Percentiles rank a stretch among this genome's conserved stretches.
Evolutionary conservation across 2,888 invertebrate species (phyloP).

Genomic region (Oasisia sp.): DNA sequence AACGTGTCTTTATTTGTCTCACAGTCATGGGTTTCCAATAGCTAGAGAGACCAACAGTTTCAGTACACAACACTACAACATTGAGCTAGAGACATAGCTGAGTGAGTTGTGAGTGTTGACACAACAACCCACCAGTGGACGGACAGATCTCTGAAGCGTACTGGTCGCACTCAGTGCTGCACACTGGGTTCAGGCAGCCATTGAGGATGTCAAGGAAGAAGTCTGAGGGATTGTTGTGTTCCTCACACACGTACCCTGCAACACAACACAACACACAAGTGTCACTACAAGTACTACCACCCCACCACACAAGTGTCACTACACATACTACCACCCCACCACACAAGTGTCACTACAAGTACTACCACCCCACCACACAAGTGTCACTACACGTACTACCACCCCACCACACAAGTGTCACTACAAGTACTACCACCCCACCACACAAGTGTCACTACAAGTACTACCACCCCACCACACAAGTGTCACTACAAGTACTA

Average conservation of each 20-base stretch:
- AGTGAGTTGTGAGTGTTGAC: not conserved
- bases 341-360: conserved; percentile 26
- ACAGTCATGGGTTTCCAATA: not conserved
- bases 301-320: conserved; percentile 30
- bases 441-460: conserved; percentile 26
- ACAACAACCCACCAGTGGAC: not conserved
- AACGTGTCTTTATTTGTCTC: not conserved
- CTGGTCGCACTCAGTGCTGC: not conserved
- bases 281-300: too few species aligned
- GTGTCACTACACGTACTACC: conserved; percentile 7
- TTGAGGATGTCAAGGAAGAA: conserved; percentile 65
- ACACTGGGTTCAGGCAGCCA: conserved; percentile 40
- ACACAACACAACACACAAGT: conserved; percentile 29
- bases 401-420: conserved; percentile 24
- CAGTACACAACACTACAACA: not conserved
- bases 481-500: conserved; percentile 20
- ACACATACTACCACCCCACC: not conserved
- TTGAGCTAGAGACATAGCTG: not conserved
- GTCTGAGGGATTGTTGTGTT: conserved; percentile 64
- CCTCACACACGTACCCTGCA: conserved; percentile 59
- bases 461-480: not conserved
- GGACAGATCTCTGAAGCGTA: not conserved
- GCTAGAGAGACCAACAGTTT: conserved; percentile 27
- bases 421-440: too few species aligned
- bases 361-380: conserved; percentile 13